These are phyloP conservation scores for Drosophila neutralis DNA, from an alignment of 2,888 invertebrate species.

Conservation along the genomic window DNA sequence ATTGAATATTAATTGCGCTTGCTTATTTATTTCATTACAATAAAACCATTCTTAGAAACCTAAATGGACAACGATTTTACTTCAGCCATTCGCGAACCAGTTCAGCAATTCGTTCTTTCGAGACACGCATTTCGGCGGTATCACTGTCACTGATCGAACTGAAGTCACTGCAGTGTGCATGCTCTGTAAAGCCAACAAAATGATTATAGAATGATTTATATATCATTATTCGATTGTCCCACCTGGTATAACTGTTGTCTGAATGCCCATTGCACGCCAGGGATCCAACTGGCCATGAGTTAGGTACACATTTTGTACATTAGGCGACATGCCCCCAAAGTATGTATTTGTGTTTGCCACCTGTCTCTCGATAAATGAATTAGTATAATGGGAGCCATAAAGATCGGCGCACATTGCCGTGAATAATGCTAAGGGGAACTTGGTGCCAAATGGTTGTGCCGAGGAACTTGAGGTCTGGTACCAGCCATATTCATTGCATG, in stretches of 20 bases:
- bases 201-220: not conserved
- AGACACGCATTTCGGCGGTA: slow-evolving; percentile 74
- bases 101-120: slow-evolving; percentile 79
- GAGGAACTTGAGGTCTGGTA: slow-evolving; percentile 90
- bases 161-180: slow-evolving; percentile 59
- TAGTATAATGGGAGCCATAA: slow-evolving; percentile 73
- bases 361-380: slow-evolving; percentile 64
- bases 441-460: slow-evolving; percentile 86
- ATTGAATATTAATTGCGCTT: not conserved
- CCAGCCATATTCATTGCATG: slow-evolving; percentile 94
- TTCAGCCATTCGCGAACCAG: slow-evolving; percentile 80
- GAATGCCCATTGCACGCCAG: slow-evolving; percentile 86
- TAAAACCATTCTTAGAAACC: not conserved
- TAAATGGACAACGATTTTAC: slow-evolving; percentile 11
- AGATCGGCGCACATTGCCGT: slow-evolving; percentile 77
- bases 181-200: slow-evolving; percentile 53
- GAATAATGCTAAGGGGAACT: slow-evolving; percentile 79
- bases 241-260: slow-evolving; percentile 81
- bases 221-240: not conserved
- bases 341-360: slow-evolving; percentile 84
- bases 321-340: slow-evolving; percentile 85
- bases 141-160: slow-evolving; percentile 46
- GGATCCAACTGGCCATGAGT: slow-evolving; percentile 87
- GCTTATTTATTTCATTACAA: not conserved
- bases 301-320: slow-evolving; percentile 85